Evolutionary conservation across 2,888 invertebrate species (phyloP).

Genomic region (Pandemis corylana): DNA sequence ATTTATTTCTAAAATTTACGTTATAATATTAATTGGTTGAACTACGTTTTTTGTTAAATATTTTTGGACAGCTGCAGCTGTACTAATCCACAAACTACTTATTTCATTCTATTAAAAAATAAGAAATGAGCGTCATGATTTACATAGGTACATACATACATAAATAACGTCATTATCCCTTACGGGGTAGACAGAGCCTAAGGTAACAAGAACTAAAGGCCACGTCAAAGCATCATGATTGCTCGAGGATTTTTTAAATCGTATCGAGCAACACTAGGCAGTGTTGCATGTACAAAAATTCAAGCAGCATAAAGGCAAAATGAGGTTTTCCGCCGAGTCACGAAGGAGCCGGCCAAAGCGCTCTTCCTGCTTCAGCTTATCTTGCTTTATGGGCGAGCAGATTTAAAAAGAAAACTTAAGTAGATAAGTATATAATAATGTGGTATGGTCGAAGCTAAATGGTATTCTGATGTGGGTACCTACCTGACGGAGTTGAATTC

Average conservation of each 20-base stretch:
- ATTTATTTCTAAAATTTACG: neutral
- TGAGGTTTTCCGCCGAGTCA: slow-evolving; percentile 25
- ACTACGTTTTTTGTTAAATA: too few species aligned
- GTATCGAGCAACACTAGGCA: neutral
- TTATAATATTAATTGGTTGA: too few species aligned
- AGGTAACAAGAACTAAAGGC: too few species aligned
- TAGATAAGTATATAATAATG: neutral
- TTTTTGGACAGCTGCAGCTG: too few species aligned
- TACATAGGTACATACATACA: too few species aligned
- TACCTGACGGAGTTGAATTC: too few species aligned
- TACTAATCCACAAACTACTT: too few species aligned
- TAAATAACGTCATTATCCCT: too few species aligned
- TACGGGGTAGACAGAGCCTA: too few species aligned
- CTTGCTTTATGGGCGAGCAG: slow-evolving; percentile 27
- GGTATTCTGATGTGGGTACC: neutral
- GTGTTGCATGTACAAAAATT: neutral
- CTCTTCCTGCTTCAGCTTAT: slow-evolving; percentile 29
- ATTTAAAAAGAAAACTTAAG: slow-evolving; percentile 27
- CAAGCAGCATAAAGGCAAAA: neutral
- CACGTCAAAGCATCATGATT: too few species aligned
- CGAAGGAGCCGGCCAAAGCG: slow-evolving; percentile 15
- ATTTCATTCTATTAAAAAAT: too few species aligned
- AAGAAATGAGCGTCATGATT: too few species aligned
- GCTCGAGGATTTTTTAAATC: neutral
- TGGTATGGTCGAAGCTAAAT: neutral